These are phyloP conservation scores for Acanthopagrus latus DNA, from an alignment of 2,797 vertebrate genomes.

Conservation along the genomic window DNA sequence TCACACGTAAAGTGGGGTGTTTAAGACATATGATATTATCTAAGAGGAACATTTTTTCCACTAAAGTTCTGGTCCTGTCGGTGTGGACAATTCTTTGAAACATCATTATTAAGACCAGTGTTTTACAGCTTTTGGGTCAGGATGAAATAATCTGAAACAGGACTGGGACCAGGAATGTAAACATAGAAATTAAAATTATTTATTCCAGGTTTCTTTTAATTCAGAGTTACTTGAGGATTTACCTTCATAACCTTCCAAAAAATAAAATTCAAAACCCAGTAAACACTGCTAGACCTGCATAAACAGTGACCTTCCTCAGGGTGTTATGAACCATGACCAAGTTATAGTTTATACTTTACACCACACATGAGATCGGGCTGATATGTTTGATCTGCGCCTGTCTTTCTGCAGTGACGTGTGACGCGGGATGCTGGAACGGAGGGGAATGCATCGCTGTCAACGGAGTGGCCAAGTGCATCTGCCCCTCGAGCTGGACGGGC, in stretches of 20 bases:
- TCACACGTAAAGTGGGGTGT: too few species aligned
- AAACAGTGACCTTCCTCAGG: not conserved
- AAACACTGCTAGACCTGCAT: not conserved
- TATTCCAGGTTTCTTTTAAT: not conserved
- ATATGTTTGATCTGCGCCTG: not conserved
- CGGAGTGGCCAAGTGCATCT: slow-evolving; percentile 88
- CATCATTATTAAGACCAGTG: not conserved
- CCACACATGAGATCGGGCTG: not conserved
- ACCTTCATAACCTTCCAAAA: not conserved
- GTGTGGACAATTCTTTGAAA: not conserved
- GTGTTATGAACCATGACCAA: not conserved
- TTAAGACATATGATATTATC: not conserved
- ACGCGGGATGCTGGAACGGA: slow-evolving; percentile 90
- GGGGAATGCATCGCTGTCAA: slow-evolving; percentile 88
- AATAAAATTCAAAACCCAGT: not conserved
- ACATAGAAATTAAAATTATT: not conserved
- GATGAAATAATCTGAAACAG: not conserved
- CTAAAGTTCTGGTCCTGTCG: not conserved
- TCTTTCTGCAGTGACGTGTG: slow-evolving; percentile 84
- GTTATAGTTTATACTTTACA: not conserved
- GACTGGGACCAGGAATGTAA: not conserved
- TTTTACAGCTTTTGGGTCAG: not conserved
- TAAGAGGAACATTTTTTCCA: not conserved
- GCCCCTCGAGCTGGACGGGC: slow-evolving; percentile 90
- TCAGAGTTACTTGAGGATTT: not conserved